A percentile compares a stretch with the other conserved stretches of the same genome.
Evolutionary conservation across 2,888 invertebrate species (phyloP).

Genomic region (Noctua pronuba): DNA sequence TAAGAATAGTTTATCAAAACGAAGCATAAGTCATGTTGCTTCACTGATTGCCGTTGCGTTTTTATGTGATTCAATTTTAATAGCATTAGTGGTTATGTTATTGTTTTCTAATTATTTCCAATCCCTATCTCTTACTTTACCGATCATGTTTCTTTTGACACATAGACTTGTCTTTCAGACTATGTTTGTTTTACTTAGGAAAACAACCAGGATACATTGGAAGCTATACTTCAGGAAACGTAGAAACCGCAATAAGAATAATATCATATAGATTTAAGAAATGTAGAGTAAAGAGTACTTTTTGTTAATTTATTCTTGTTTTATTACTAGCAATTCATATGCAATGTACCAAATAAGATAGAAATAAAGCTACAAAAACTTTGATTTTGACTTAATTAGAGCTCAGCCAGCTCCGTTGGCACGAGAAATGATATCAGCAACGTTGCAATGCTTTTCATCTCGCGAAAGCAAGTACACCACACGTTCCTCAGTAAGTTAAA

Average conservation of each 20-base stretch:
- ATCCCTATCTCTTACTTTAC: neutral
- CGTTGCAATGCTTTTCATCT: too few relatives aligned
- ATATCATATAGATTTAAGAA: neutral
- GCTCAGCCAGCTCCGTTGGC: neutral
- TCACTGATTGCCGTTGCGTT: constrained; percentile 48
- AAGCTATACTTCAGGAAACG: constrained; percentile 23
- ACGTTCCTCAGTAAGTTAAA: neutral
- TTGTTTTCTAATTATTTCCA: neutral
- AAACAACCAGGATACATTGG: constrained; percentile 36
- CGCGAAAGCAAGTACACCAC: neutral
- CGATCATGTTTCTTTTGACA: constrained; percentile 14
- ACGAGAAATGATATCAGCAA: neutral
- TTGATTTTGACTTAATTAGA: neutral
- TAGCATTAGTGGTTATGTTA: constrained; percentile 17
- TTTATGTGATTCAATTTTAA: constrained; percentile 49
- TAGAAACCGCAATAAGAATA: constrained; percentile 3
- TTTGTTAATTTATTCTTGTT: neutral
- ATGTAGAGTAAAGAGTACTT: neutral
- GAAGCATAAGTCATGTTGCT: constrained; percentile 42
- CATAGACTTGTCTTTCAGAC: constrained; percentile 48
- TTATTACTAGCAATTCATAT: neutral
- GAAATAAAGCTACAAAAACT: neutral
- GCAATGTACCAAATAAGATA: neutral
- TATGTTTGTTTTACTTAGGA: constrained; percentile 41
- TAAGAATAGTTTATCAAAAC: constrained; percentile 35